phyloP scores from a whole-genome alignment of 2,113 vertebrate species.

The Ascaphus truei region DNA sequence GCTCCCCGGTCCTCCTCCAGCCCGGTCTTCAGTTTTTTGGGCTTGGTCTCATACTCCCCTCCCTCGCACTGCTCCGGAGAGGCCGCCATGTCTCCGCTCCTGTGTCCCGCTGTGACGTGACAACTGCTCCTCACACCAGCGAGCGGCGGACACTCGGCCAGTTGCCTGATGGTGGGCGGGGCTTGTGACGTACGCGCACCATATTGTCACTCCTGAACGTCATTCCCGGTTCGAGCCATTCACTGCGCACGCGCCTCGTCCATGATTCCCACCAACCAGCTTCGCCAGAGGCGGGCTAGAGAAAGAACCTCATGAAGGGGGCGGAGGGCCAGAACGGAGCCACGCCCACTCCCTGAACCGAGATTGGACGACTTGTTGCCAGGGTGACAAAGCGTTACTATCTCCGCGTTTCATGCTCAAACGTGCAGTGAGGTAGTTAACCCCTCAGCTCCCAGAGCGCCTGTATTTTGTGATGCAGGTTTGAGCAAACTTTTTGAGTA shows the following conservation, averaged over 20 bases:
- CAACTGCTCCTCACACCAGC: too few species aligned
- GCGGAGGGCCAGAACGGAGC: not conserved
- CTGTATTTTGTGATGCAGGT: too few species aligned
- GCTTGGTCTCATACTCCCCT: constrained; percentile 15
- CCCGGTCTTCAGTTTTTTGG: constrained; percentile 8
- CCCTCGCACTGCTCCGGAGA: constrained; percentile 25
- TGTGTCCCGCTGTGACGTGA: not conserved
- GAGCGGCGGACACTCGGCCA: too few species aligned
- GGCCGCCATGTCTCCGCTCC: constrained; percentile 8
- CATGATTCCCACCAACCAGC: not conserved
- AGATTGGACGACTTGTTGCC: not conserved
- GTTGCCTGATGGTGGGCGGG: not conserved
- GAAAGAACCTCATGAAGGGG: too few species aligned
- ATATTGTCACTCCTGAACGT: too few species aligned
- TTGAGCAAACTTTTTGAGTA: too few species aligned
- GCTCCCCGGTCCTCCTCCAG: constrained; percentile 32
- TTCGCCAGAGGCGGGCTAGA: too few species aligned
- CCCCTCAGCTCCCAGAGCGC: too few species aligned
- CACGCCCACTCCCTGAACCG: not conserved
- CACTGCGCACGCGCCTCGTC: not conserved
- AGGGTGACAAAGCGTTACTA: not conserved
- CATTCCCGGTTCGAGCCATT: too few species aligned
- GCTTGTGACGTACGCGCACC: not conserved
- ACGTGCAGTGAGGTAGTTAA: too few species aligned
- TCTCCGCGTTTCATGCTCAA: too few species aligned